A percentile compares a stretch with the other conserved stretches of the same genome.
phyloP scores from a whole-genome alignment of 2,797 vertebrate genomes.

The Ammospiza maritima region DNA sequence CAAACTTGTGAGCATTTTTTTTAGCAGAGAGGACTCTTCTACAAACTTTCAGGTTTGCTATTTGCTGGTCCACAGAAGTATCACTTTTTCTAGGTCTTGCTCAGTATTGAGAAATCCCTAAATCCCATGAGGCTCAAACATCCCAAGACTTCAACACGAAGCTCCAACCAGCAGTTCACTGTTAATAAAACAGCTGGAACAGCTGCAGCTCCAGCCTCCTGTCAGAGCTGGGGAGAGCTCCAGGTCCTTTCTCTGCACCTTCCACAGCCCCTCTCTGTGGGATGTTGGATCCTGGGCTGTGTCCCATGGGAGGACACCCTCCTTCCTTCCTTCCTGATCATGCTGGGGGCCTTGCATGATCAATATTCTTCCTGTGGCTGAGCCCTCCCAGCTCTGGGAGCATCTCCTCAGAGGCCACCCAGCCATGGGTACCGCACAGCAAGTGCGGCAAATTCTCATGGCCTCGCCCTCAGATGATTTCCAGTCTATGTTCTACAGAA shows the following conservation, averaged over 20 bases:
- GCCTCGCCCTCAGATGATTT: neutral
- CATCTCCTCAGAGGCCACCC: neutral
- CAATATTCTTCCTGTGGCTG: fast-evolving
- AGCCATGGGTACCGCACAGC: neutral
- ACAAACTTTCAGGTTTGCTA: neutral
- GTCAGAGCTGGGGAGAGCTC: neutral
- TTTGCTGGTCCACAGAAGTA: neutral
- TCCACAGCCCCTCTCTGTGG: fast-evolving
- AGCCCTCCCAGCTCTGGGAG: neutral
- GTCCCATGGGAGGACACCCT: neutral
- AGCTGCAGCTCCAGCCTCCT: neutral
- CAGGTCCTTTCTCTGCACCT: neutral
- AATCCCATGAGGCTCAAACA: neutral
- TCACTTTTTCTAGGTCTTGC: neutral
- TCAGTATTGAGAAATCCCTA: neutral
- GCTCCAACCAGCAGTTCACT: neutral
- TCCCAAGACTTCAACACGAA: neutral
- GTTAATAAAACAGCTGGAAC: neutral
- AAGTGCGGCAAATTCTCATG: neutral
- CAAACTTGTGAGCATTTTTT: neutral
- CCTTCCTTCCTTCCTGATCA: neutral
- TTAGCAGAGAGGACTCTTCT: neutral
- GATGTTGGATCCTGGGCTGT: fast-evolving
- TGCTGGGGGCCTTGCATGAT: neutral
- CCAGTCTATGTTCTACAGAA: neutral